These are phyloP conservation scores for Gymnocheta viridis DNA, from an alignment of 2,888 invertebrate genomes.

Conservation along the genomic window DNA sequence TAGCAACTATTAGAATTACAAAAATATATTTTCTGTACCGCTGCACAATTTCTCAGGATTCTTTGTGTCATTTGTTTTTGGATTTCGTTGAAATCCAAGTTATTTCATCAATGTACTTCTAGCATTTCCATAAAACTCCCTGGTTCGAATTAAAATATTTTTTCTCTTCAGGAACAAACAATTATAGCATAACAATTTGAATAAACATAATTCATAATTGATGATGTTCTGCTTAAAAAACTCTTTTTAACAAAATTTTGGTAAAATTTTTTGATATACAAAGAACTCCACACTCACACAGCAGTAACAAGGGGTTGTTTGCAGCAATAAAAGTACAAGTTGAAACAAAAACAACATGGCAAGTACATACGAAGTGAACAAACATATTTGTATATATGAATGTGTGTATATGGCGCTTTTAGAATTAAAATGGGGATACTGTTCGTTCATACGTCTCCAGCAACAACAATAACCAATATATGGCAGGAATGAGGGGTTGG, in stretches of 20 bases:
- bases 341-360: constrained; percentile 36
- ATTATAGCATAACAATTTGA: not conserved
- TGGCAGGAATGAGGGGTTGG: constrained; percentile 22
- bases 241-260: not conserved
- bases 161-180: not conserved
- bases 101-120: no score
- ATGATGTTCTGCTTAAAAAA: constrained; percentile 27
- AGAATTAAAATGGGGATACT: constrained; percentile 40
- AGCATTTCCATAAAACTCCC: not conserved
- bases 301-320: constrained; percentile 55
- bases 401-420: constrained; percentile 54
- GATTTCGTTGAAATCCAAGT: not conserved
- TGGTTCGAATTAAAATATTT: not conserved
- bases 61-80: not conserved
- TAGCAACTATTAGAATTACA: no score
- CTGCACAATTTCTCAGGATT: no score
- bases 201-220: constrained; percentile 40
- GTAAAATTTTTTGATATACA: not conserved
- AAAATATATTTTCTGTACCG: no score
- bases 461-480: not conserved
- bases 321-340: constrained; percentile 52
- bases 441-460: not conserved
- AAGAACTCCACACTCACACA: not conserved
- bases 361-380: constrained; percentile 34
- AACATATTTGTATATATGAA: no score